Evolutionary conservation across 2,888 invertebrate genomes (phyloP).

Genomic region (Agrilus cyanescens): DNA sequence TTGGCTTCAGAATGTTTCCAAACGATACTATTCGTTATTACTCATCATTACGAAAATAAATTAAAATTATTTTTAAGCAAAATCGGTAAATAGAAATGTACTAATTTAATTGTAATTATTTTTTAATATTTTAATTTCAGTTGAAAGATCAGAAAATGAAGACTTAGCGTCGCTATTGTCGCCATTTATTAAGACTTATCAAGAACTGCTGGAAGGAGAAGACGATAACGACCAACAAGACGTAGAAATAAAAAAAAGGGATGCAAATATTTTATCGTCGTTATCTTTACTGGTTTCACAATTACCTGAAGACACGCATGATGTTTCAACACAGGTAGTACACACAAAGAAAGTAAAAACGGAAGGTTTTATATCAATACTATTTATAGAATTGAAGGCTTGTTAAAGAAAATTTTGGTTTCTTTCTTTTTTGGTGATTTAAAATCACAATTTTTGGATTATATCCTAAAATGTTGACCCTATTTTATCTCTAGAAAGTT

Average conservation of each 20-base stretch:
- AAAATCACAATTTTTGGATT: no score
- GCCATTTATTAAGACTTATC: constrained; percentile 24
- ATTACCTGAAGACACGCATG: constrained; percentile 19
- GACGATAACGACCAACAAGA: constrained; percentile 28
- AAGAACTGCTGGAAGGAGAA: constrained; percentile 27
- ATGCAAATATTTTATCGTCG: constrained; percentile 23
- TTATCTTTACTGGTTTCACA: constrained; percentile 22
- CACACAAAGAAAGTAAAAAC: no score
- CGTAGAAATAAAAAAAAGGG: constrained; percentile 28
- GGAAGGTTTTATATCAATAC: not conserved
- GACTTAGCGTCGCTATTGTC: constrained; percentile 16
- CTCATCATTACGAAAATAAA: constrained; percentile 28
- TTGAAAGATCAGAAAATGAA: constrained; percentile 11
- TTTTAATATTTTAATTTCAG: constrained; percentile 12
- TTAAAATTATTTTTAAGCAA: constrained; percentile 33
- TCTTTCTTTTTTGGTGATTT: no score
- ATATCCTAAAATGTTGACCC: no score
- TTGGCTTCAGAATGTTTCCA: constrained; percentile 49
- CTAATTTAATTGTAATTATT: not conserved
- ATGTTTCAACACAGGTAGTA: constrained; percentile 22
- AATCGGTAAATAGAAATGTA: constrained; percentile 35
- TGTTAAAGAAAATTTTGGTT: no score
- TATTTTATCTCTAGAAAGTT: no score
- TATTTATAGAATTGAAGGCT: no score
- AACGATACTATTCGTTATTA: constrained; percentile 32